Evolutionary conservation across 2,797 vertebrate species (phyloP).

Genomic region (Vespertilio murinus): DNA sequence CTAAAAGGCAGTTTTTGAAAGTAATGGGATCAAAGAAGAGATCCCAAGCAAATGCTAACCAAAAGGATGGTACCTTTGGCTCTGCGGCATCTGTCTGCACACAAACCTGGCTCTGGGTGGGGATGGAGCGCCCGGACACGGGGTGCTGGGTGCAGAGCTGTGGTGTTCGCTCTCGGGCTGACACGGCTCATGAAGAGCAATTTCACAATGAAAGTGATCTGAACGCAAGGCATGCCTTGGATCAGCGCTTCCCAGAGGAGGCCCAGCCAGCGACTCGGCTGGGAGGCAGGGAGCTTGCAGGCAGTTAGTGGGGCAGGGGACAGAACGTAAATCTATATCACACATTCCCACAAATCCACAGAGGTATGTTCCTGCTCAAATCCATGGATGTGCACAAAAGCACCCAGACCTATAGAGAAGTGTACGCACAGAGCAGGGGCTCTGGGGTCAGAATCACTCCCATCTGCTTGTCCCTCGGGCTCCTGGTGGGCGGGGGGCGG

Average conservation of each 20-base stretch:
- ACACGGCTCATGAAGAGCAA: too few relatives aligned
- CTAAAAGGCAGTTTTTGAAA: conserved; percentile 25
- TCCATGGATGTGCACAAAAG: background rate
- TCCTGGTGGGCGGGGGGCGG: background rate
- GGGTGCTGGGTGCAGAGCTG: too few relatives aligned
- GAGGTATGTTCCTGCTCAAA: conserved; percentile 62
- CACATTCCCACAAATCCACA: conserved; percentile 57
- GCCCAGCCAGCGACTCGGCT: background rate
- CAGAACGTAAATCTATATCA: conserved; percentile 60
- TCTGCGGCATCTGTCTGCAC: too few relatives aligned
- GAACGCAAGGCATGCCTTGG: too few relatives aligned
- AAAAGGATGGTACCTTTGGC: background rate
- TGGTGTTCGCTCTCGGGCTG: too few relatives aligned
- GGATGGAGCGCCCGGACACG: too few relatives aligned
- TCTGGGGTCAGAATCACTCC: background rate
- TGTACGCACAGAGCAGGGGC: background rate
- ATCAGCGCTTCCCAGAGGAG: background rate
- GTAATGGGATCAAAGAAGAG: background rate
- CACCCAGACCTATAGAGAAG: background rate
- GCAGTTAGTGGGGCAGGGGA: conserved; percentile 43
- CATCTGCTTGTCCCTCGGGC: background rate
- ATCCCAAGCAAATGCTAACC: background rate
- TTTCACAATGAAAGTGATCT: too few relatives aligned
- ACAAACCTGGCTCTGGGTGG: fast-evolving
- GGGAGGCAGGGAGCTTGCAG: background rate